Conservation (phyloP, 1,140 invertebrate species). For the Drosophila ironensis region DNA sequence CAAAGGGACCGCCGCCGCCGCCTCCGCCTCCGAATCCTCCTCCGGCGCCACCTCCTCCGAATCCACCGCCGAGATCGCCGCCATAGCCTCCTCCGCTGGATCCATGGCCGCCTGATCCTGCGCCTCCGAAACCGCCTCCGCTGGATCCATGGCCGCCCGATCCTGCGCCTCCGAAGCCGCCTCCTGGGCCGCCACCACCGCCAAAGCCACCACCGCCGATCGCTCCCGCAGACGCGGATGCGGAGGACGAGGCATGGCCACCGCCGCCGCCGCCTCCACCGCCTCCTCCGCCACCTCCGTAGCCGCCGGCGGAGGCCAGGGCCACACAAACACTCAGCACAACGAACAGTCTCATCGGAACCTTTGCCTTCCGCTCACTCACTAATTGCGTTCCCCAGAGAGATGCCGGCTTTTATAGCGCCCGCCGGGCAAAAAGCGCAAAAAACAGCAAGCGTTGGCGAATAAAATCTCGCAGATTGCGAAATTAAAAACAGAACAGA, state of each 20-base stretch:
- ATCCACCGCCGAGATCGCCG: conserved; percentile 13
- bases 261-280: conserved; percentile 37
- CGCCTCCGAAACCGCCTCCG: conserved; percentile 26
- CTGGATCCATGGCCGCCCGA: conserved; percentile 14
- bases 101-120: too few relatives aligned
- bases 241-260: conserved; percentile 27
- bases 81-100: conserved; percentile 6
- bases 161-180: conserved; percentile 19
- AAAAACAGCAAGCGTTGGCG: conserved; percentile 4
- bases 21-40: conserved; percentile 3
- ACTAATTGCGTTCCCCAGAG: conserved; percentile 49
- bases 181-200: conserved; percentile 8
- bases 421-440: conserved; percentile 7
- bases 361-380: conserved; percentile 38
- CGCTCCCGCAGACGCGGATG: conserved; percentile 40
- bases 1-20: not conserved
- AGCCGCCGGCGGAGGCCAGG: conserved; percentile 50
- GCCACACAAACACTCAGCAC: conserved; percentile 65
- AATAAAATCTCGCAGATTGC: conserved; percentile 27
- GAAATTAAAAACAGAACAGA: conserved; percentile 46
- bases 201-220: conserved; percentile 6
- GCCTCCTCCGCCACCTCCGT: conserved; percentile 38
- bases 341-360: conserved; percentile 71
- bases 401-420: conserved; percentile 55
- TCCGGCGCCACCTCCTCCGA: conserved; percentile 1